phyloP scores from a whole-genome alignment of 2,888 invertebrate species.

The Acronicta alni region DNA sequence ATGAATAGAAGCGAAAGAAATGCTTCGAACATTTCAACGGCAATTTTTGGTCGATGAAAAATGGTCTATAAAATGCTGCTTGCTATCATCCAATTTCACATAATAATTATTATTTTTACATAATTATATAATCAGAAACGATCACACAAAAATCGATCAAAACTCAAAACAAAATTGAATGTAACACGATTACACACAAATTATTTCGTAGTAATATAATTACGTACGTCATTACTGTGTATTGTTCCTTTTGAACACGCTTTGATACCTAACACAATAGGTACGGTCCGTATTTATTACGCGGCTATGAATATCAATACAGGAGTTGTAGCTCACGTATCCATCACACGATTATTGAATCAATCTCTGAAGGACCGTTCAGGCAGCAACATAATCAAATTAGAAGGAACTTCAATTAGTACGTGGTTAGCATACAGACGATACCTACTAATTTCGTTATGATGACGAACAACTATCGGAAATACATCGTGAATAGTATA shows the following conservation, averaged over 20 bases:
- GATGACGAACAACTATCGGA: too few species aligned
- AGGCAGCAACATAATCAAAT: constrained; percentile 19
- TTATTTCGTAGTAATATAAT: constrained; percentile 31
- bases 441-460: too few species aligned
- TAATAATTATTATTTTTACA: too few species aligned
- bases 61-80: too few species aligned
- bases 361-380: constrained; percentile 13
- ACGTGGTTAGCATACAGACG: not conserved
- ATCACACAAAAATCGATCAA: too few species aligned
- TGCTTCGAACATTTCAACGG: too few species aligned
- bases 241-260: constrained; percentile 29
- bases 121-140: not conserved
- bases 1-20: too few species aligned
- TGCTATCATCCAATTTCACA: too few species aligned
- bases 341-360: constrained; percentile 24
- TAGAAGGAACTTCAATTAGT: constrained; percentile 5
- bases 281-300: constrained; percentile 39
- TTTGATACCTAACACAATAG: constrained; percentile 14
- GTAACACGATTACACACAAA: constrained; percentile 10
- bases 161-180: too few species aligned
- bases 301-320: constrained; percentile 37
- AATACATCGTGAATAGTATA: too few species aligned
- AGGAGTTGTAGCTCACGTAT: constrained; percentile 7
- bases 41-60: too few species aligned
- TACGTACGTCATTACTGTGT: constrained; percentile 2